These are phyloP conservation scores for Drosophila repletoides DNA, from an alignment of 1,140 invertebrate genomes.

Conservation along the genomic window DNA sequence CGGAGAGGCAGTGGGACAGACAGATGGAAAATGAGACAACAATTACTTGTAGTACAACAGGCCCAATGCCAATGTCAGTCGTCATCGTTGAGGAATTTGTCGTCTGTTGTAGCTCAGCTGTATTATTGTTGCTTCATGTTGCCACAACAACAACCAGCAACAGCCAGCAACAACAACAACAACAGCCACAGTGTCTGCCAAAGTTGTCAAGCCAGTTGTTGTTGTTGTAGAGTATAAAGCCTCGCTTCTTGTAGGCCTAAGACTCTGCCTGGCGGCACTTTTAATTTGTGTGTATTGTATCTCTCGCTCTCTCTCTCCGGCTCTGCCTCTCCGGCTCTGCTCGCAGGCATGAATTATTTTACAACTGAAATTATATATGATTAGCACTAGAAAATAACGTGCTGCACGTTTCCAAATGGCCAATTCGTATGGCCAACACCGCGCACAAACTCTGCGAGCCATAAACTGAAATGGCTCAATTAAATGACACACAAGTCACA, in stretches of 20 bases:
- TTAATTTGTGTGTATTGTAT: constrained; percentile 41
- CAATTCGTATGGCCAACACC: constrained; percentile 6
- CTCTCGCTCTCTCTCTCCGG: too few species aligned
- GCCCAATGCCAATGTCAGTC: constrained; percentile 60
- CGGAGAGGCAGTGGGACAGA: background rate
- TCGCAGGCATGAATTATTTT: constrained; percentile 62
- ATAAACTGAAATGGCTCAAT: constrained; percentile 57
- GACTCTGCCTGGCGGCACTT: constrained; percentile 25
- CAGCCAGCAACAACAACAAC: constrained; percentile 35
- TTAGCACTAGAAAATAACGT: constrained; percentile 45
- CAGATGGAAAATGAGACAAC: too few species aligned
- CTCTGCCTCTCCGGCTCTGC: too few species aligned
- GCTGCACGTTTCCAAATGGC: constrained; percentile 13
- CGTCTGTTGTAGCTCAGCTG: constrained; percentile 37
- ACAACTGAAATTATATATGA: constrained; percentile 66
- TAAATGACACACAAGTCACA: constrained; percentile 70
- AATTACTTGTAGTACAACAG: constrained; percentile 14
- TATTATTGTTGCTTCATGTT: constrained; percentile 19
- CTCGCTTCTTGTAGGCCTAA: constrained; percentile 26
- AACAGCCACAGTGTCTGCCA: constrained; percentile 64
- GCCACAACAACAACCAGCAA: constrained; percentile 30
- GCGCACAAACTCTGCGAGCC: constrained; percentile 22
- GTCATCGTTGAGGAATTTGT: constrained; percentile 70
- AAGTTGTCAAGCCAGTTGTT: constrained; percentile 69
- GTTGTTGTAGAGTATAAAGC: background rate